phyloP scores from a whole-genome alignment of 1,140 invertebrate species.

The Odontomachus brunneus region DNA sequence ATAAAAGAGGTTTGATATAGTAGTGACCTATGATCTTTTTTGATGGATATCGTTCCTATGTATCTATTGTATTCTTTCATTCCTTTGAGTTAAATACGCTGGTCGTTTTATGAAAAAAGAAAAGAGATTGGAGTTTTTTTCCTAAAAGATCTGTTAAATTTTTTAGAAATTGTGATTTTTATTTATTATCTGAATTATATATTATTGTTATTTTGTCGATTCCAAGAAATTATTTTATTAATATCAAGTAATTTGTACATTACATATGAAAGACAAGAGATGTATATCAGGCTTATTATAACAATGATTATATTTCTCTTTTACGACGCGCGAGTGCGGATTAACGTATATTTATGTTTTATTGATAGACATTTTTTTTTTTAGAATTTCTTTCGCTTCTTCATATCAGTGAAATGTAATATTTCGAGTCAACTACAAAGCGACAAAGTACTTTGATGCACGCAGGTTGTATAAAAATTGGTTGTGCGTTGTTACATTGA shows the following conservation, averaged over 20 bases:
- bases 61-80: background rate
- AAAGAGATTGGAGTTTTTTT: background rate
- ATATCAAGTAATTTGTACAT: too few relatives aligned
- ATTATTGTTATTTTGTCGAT: too few relatives aligned
- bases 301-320: too few relatives aligned
- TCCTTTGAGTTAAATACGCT: background rate
- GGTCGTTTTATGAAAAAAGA: background rate
- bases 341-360: too few relatives aligned
- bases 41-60: slow-evolving; percentile 1
- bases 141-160: slow-evolving; percentile 22
- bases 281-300: too few relatives aligned
- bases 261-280: too few relatives aligned
- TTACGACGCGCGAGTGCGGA: too few relatives aligned
- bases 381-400: background rate
- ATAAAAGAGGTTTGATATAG: background rate
- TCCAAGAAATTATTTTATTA: too few relatives aligned
- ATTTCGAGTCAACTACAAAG: slow-evolving; percentile 64
- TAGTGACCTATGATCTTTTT: background rate
- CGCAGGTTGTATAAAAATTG: slow-evolving; percentile 84
- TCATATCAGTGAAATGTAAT: slow-evolving; percentile 52
- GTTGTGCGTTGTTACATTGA: slow-evolving; percentile 84
- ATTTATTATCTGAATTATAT: too few relatives aligned
- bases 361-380: background rate
- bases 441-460: slow-evolving; percentile 78
- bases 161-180: background rate